Percentiles rank a stretch among this genome's conserved stretches.
These are phyloP conservation scores for Canis aureus DNA, from an alignment of 2,113 vertebrate genomes.

Conservation along the genomic window DNA sequence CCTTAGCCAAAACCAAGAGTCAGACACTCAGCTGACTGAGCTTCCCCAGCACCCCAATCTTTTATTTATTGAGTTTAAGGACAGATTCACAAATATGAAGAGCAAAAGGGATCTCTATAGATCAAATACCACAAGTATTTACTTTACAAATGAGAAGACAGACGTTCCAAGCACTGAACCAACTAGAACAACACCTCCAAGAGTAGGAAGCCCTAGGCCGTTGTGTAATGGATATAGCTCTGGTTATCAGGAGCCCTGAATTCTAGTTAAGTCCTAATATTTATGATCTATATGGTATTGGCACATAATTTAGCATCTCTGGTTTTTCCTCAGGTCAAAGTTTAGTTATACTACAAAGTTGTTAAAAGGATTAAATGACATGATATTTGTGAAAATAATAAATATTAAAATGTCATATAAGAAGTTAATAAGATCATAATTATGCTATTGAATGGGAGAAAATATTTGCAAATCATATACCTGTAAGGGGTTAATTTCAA, in stretches of 20 bases:
- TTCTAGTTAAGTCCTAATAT: neutral
- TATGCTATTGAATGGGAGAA: neutral
- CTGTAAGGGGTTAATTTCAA: neutral
- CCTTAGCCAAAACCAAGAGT: neutral
- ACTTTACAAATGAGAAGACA: conserved; percentile 1
- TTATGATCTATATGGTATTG: neutral
- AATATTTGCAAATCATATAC: neutral
- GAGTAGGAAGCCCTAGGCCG: neutral
- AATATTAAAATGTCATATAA: conserved; percentile 11
- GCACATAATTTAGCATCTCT: neutral
- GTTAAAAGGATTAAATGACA: neutral
- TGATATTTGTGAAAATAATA: neutral
- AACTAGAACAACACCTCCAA: neutral
- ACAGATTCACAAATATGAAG: neutral
- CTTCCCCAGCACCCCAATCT: neutral
- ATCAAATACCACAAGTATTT: neutral
- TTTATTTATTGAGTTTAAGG: conserved; percentile 42
- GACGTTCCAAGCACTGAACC: neutral
- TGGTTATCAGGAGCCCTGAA: neutral
- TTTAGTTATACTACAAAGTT: neutral
- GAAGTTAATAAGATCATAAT: neutral
- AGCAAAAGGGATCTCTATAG: neutral
- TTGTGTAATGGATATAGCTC: neutral
- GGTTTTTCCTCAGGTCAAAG: neutral
- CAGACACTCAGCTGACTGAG: neutral